These are phyloP conservation scores for Lophius piscatorius DNA, from an alignment of 2,113 vertebrate species.

Conservation along the genomic window DNA sequence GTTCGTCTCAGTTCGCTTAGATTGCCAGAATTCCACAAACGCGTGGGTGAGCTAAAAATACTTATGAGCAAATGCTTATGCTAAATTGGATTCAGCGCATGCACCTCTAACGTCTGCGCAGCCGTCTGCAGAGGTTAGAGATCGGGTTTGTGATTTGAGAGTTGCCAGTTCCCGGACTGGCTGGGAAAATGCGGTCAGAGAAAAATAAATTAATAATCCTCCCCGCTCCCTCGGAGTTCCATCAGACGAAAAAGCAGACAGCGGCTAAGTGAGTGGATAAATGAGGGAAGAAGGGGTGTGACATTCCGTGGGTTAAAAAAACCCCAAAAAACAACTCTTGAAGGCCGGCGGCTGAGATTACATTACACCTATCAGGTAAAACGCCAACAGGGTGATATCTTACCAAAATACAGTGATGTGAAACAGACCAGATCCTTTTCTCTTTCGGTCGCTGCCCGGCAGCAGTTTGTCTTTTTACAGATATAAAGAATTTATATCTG, in stretches of 20 bases:
- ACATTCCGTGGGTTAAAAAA: slow-evolving; percentile 34
- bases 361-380: slow-evolving; percentile 25
- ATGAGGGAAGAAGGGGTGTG: background rate
- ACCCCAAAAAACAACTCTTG: slow-evolving; percentile 12
- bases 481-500: slow-evolving; percentile 32
- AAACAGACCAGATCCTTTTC: slow-evolving; percentile 22
- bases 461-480: slow-evolving; percentile 8
- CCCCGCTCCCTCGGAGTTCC: slow-evolving; percentile 28
- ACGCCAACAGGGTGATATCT: slow-evolving; percentile 1
- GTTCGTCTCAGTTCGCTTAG: background rate
- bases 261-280: slow-evolving; percentile 23
- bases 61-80: slow-evolving; percentile 11
- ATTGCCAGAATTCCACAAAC: slow-evolving; percentile 5
- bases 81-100: slow-evolving; percentile 4
- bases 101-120: background rate
- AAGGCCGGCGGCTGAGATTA: slow-evolving; percentile 39
- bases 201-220: slow-evolving; percentile 46
- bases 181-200: slow-evolving; percentile 40
- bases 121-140: slow-evolving; percentile 26
- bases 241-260: no score
- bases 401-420: slow-evolving; percentile 17
- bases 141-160: slow-evolving; percentile 32
- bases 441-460: background rate
- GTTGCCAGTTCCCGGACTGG: slow-evolving; percentile 27
- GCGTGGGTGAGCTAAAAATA: slow-evolving; percentile 23